Evolutionary conservation across 2,888 invertebrate genomes (phyloP).

Genomic region (Biston stratarius): DNA sequence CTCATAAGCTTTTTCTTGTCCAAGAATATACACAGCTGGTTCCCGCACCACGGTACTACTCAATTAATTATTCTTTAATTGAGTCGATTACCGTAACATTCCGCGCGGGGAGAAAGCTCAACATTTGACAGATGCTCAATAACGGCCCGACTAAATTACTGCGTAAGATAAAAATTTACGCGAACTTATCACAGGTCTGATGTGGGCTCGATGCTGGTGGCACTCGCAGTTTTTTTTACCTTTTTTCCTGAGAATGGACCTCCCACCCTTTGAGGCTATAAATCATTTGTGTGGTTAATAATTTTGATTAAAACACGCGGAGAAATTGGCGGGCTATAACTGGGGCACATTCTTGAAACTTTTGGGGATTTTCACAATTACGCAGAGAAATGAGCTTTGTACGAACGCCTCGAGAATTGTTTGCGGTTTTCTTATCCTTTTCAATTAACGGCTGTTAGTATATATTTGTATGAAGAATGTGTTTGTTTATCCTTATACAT

Average conservation of each 20-base stretch:
- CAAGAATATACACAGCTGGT: no score
- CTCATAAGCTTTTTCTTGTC: no score
- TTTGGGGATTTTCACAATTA: slow-evolving; percentile 33
- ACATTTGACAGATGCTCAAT: slow-evolving; percentile 49
- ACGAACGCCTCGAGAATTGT: no score
- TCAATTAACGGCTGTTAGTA: no score
- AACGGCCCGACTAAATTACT: slow-evolving; percentile 43
- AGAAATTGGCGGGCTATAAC: slow-evolving; percentile 39
- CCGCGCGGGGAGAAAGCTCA: slow-evolving; percentile 38
- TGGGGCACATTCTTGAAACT: slow-evolving; percentile 41
- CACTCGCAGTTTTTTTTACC: slow-evolving; percentile 39
- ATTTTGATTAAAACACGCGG: slow-evolving; percentile 72
- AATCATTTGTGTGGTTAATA: slow-evolving; percentile 78
- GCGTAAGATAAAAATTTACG: slow-evolving; percentile 53
- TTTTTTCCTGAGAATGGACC: slow-evolving; percentile 51
- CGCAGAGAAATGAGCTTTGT: background rate
- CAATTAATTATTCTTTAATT: slow-evolving; percentile 21
- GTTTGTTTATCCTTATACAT: no score
- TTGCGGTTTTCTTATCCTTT: no score
- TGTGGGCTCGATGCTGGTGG: slow-evolving; percentile 48
- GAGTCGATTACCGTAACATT: slow-evolving; percentile 28
- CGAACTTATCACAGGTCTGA: slow-evolving; percentile 47
- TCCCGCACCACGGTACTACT: background rate
- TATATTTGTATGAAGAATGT: no score
- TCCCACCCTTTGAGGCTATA: slow-evolving; percentile 62